A percentile compares a stretch with the other conserved stretches of the same genome.
Conservation (phyloP, 2,888 invertebrate genomes). For the Sinohyriopsis cumingii region DNA sequence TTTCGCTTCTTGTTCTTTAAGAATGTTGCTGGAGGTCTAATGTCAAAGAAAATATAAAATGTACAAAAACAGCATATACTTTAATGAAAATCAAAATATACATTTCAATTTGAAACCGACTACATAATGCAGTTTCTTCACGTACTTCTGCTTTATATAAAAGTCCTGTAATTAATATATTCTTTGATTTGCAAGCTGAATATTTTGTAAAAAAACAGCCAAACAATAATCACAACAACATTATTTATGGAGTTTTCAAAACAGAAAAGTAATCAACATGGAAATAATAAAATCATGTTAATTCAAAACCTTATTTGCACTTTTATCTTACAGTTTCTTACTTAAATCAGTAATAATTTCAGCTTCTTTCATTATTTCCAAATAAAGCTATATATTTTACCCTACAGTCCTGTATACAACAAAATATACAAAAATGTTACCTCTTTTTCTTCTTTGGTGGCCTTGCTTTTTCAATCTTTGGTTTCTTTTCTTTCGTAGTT, state of each 20-base stretch:
- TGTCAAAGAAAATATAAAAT: constrained; percentile 7
- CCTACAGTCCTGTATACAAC: neutral
- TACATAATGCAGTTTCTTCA: neutral
- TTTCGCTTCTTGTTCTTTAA: constrained; percentile 64
- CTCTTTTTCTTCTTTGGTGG: constrained; percentile 42
- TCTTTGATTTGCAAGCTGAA: neutral
- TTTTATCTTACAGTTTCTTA: constrained; percentile 4
- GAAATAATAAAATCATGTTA: neutral
- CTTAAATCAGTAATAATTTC: neutral
- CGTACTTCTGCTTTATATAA: too few species aligned
- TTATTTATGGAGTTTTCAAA: neutral
- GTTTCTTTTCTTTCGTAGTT: constrained; percentile 31
- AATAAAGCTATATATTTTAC: neutral
- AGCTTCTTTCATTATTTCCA: neutral
- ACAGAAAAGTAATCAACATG: neutral
- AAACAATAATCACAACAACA: too few species aligned
- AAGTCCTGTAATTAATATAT: neutral
- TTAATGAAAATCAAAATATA: too few species aligned
- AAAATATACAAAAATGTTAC: constrained; percentile 18
- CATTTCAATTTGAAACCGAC: too few species aligned
- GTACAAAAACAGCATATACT: too few species aligned
- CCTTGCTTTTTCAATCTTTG: constrained; percentile 45
- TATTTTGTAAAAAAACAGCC: neutral
- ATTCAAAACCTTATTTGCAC: constrained; percentile 13
- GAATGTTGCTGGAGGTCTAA: constrained; percentile 67